Conservation (phyloP, 2,113 vertebrate species). For the Cariama cristata region DNA sequence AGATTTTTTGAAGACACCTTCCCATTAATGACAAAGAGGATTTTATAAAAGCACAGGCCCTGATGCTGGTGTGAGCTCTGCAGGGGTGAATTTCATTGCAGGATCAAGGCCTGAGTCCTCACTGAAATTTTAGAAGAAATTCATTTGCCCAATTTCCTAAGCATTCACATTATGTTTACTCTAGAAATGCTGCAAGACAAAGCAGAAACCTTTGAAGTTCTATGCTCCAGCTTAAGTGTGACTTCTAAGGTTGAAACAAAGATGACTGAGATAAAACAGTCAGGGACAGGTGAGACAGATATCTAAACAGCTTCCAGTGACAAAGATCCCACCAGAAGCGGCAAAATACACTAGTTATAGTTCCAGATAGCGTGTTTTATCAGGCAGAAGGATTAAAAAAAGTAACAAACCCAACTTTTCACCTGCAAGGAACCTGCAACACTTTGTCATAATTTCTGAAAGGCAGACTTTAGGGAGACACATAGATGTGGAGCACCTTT, state of each 20-base stretch:
- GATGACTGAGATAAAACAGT: neutral
- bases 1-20: neutral
- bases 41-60: neutral
- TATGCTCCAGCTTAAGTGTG: neutral
- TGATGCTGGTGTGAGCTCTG: neutral
- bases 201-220: neutral
- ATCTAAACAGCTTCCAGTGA: neutral
- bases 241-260: neutral
- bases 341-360: accelerated
- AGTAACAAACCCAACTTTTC: neutral
- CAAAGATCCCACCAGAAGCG: neutral
- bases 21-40: neutral
- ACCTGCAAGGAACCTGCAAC: neutral
- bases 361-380: neutral
- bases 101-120: neutral
- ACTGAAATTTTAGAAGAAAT: neutral
- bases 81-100: neutral
- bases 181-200: neutral
- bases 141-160: neutral
- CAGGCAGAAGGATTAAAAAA: neutral
- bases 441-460: neutral
- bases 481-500: accelerated
- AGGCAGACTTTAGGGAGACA: neutral
- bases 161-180: neutral
- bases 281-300: neutral